A percentile compares a stretch with the other conserved stretches of the same genome.
Evolutionary conservation across 1,140 invertebrate genomes (phyloP).

Genomic region (Pomacea maculata): DNA sequence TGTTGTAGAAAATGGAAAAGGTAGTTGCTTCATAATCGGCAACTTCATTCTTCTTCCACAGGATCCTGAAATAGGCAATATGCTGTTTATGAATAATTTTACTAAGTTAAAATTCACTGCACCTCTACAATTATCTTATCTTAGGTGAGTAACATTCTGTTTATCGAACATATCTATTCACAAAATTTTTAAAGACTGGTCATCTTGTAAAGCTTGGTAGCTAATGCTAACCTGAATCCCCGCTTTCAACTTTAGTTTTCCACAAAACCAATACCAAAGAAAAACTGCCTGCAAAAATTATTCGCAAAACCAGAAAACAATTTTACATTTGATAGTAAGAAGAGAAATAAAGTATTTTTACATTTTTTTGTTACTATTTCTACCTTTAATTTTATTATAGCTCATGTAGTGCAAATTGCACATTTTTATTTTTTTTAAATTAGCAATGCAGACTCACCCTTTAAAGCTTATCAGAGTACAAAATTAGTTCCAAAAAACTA

Average conservation of each 20-base stretch:
- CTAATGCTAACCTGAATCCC: neutral
- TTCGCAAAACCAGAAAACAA: neutral
- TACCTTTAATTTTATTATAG: neutral
- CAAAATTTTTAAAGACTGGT: no score
- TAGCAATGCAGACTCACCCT: no score
- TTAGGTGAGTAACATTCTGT: no score
- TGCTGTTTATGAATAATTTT: no score
- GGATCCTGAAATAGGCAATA: slow-evolving; percentile 52
- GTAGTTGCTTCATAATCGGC: slow-evolving; percentile 99
- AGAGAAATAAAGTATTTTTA: neutral
- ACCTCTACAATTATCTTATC: no score
- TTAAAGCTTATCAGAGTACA: no score
- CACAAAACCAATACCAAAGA: neutral
- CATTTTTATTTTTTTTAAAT: neutral
- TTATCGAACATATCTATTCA: no score
- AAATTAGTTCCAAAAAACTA: no score
- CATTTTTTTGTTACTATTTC: neutral
- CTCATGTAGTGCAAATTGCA: neutral
- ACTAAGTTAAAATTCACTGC: no score
- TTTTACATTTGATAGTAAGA: neutral
- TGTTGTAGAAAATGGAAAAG: slow-evolving; percentile 99
- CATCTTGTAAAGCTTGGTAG: no score
- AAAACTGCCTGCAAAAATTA: neutral
- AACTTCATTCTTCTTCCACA: slow-evolving; percentile 99
- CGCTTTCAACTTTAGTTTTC: neutral